Base-by-base conservation (phyloP, 2,888 invertebrate species). In the Diplolepis rosae region DNA sequence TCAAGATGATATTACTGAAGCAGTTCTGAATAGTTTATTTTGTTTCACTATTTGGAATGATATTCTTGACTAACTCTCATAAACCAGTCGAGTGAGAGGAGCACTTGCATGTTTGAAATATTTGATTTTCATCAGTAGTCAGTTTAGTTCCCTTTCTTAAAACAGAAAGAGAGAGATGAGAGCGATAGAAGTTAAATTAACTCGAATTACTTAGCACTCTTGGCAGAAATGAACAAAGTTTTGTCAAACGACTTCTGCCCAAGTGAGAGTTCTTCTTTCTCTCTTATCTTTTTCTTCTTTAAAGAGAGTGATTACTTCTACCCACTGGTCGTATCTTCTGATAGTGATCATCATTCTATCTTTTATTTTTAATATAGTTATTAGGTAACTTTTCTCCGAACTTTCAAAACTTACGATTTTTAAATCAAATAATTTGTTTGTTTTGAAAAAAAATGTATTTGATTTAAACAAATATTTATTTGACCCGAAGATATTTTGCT, bases 161-260 rank as follows among this genome's bases (percentile, higher is more conserved):
- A 61, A 24, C 35, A 39, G 61, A 27, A 39, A 61, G 56, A n/a
- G 5, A 61, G n/a, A n/a, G n/a, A n/a, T n/a, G n/a, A 61, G 27
- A 39, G 39, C 24, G 61, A 61, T 69, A 56, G 70, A 78, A 78
- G 76, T 80, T 82, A 79, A 81, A 82, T 81, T 78, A 81, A 79
- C 72, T 74, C 72, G 77, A 77, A 80, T 81, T 77, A 80, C 75
- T 73, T 72, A 65, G 69, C 70, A 71, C 76, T 79, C 75, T 73
- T 72, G 65, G 68, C 69, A 70, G 77, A 73, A 75, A 72, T 75
- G 80, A 80, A 78, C 78, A 80, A 81, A 82, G 80, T 82, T 82
- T 77, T 74, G 66, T 75, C 74, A 77, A 79, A 79, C 69, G 65
- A 72, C 66, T 56, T 56, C 66, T 69, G 42, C n/a, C 13, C 39